Evolutionary conservation across 2,113 vertebrate genomes (phyloP).

Genomic region (Pandion haliaetus): DNA sequence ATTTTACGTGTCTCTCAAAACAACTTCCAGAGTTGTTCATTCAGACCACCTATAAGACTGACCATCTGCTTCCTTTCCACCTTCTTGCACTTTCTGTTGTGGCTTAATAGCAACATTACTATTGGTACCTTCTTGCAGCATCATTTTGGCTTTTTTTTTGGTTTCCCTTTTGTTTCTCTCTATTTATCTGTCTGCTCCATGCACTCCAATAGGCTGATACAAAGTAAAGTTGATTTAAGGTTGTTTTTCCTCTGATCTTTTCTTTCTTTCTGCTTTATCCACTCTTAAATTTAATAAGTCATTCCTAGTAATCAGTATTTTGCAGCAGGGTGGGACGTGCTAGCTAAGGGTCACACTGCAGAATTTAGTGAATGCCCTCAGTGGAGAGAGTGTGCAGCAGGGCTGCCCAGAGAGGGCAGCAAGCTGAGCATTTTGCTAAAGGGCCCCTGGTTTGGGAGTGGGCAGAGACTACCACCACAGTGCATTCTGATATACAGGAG

Average conservation of each 20-base stretch:
- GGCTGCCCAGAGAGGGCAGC: not conserved
- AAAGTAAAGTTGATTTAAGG: not conserved
- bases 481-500: not conserved
- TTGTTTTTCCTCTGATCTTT: not conserved
- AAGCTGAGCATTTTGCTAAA: not conserved
- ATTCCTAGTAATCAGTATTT: not conserved
- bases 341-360: not conserved
- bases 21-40: not conserved
- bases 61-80: not conserved
- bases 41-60: not conserved
- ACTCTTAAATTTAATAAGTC: not conserved
- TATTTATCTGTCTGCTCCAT: not conserved
- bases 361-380: not conserved
- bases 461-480: not conserved
- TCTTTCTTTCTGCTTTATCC: not conserved
- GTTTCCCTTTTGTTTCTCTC: not conserved
- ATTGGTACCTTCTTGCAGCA: not conserved
- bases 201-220: not conserved
- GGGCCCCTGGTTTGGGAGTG: not conserved
- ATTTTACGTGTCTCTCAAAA: not conserved
- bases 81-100: not conserved
- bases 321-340: not conserved
- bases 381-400: not conserved
- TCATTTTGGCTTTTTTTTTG: not conserved
- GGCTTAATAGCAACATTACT: not conserved